phyloP scores from a whole-genome alignment of 2,888 invertebrate genomes.

The Artemia sp. region DNA sequence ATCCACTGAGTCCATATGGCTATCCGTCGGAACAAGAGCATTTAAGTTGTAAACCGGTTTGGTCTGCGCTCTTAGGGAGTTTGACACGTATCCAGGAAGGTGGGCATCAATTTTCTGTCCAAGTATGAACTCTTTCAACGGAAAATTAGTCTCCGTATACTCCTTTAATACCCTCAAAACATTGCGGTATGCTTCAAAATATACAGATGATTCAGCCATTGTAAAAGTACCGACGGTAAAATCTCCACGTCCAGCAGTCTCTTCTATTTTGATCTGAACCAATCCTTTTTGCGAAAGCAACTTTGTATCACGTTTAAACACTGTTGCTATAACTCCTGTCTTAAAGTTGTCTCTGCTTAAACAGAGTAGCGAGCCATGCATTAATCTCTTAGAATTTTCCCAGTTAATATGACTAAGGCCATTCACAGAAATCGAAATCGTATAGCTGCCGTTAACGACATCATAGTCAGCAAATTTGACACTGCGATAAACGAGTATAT shows the following conservation, averaged over 20 bases:
- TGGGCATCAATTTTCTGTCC: conserved; percentile 32
- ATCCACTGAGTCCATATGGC: neutral
- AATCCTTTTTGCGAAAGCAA: conserved; percentile 37
- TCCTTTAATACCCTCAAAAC: conserved; percentile 49
- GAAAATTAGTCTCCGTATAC: conserved; percentile 41
- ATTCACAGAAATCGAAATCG: conserved; percentile 28
- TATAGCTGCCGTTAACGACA: conserved; percentile 23
- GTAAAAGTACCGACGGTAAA: conserved; percentile 33
- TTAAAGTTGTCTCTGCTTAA: conserved; percentile 52
- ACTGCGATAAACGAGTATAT: conserved; percentile 25
- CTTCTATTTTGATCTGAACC: conserved; percentile 34
- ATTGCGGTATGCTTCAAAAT: conserved; percentile 62
- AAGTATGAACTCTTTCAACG: conserved; percentile 51
- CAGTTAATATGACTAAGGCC: conserved; percentile 32
- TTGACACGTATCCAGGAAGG: conserved; percentile 33
- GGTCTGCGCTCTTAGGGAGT: neutral
- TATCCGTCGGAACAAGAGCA: neutral
- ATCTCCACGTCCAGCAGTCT: conserved; percentile 22
- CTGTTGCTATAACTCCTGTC: conserved; percentile 49
- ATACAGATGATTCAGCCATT: conserved; percentile 60
- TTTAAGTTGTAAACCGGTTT: neutral
- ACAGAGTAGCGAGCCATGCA: conserved; percentile 53
- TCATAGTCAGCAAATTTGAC: conserved; percentile 24
- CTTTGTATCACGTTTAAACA: conserved; percentile 41
- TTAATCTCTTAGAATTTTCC: conserved; percentile 42